Conservation (phyloP, 2,113 vertebrate genomes). For the Hippoglossus stenolepis region DNA sequence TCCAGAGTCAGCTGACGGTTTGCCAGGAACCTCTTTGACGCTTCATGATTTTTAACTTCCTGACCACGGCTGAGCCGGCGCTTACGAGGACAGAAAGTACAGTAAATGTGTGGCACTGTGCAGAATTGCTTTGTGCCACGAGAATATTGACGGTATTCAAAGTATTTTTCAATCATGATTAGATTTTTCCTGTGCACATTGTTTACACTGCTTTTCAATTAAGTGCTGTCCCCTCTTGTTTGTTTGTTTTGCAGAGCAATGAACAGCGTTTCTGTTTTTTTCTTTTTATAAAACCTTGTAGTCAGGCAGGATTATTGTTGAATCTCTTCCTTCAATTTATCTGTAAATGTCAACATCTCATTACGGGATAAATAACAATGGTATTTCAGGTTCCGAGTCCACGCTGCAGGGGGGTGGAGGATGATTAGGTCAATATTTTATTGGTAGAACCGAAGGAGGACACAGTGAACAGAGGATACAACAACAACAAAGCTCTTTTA, state of each 20-base stretch:
- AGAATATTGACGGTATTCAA: not conserved
- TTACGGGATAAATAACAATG: conserved; percentile 64
- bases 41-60: conserved; percentile 21
- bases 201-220: conserved; percentile 33
- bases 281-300: conserved; percentile 24
- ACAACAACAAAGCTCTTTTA: conserved; percentile 70
- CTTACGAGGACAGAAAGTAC: not conserved
- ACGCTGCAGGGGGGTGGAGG: conserved; percentile 51
- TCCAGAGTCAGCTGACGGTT: conserved; percentile 2
- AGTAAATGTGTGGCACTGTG: not conserved
- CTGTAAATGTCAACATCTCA: conserved; percentile 76
- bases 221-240: not conserved
- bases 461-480: conserved; percentile 50
- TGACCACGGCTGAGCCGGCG: not conserved
- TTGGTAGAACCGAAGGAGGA: conserved; percentile 55
- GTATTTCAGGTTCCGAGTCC: conserved; percentile 51
- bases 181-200: not conserved
- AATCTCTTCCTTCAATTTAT: conserved; percentile 61
- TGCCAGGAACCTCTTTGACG: conserved; percentile 3
- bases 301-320: conserved; percentile 30
- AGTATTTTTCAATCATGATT: not conserved
- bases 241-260: conserved; percentile 12
- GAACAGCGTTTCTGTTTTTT: conserved; percentile 36
- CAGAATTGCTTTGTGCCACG: not conserved
- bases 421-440: conserved; percentile 75